Conservation (phyloP, 2,113 vertebrate genomes). For the Perca schrenkii region DNA sequence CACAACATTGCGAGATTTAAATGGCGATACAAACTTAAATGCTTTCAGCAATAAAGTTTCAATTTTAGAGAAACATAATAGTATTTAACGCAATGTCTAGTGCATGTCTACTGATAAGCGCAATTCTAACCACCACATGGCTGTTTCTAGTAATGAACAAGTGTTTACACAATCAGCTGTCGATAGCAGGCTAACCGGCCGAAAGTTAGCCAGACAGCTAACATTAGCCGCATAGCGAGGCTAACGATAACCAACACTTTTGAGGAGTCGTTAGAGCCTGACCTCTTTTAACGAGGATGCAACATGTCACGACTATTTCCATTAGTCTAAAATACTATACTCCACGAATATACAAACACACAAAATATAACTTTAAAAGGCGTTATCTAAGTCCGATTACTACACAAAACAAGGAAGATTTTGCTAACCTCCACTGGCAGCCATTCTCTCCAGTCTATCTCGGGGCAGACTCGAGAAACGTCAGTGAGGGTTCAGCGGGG, state of each 20-base stretch:
- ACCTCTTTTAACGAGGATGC: constrained; percentile 26
- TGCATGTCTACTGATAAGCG: background rate
- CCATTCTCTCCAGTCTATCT: constrained; percentile 92
- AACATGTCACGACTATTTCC: constrained; percentile 38
- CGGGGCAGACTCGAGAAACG: constrained; percentile 81
- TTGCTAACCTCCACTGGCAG: constrained; percentile 96
- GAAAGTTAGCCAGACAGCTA: constrained; percentile 77
- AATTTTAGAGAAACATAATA: background rate
- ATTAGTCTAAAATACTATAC: background rate
- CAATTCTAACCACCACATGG: background rate
- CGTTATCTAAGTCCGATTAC: constrained; percentile 40
- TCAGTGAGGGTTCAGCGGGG: constrained; percentile 69
- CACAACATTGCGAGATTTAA: constrained; percentile 65
- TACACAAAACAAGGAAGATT: constrained; percentile 76
- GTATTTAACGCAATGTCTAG: fast-evolving
- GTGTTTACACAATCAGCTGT: constrained; percentile 83
- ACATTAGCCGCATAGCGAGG: constrained; percentile 58
- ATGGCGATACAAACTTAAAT: constrained; percentile 34
- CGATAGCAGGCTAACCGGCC: constrained; percentile 70
- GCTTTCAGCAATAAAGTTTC: background rate
- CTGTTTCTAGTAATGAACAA: constrained; percentile 66
- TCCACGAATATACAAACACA: background rate
- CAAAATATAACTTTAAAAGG: constrained; percentile 52
- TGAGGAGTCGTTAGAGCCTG: constrained; percentile 54
- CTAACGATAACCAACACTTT: constrained; percentile 73